Evolutionary conservation across 2,113 vertebrate genomes (phyloP).

Genomic region (Hiodon alosoides): DNA sequence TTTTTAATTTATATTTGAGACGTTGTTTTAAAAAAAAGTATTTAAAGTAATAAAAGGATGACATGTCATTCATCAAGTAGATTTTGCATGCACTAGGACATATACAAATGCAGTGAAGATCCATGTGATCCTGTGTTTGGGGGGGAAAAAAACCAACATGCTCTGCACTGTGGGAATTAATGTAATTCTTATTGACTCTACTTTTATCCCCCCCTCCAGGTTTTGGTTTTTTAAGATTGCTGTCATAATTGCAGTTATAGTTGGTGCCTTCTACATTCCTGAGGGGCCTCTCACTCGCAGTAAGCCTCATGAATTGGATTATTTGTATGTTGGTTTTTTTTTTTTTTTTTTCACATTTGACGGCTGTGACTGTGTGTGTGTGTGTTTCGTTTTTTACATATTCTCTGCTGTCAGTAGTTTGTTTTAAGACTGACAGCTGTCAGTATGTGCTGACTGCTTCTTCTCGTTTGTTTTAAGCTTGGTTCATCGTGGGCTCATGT

Average conservation of each 20-base stretch:
- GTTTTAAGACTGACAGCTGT: too few relatives aligned
- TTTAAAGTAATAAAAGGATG: too few relatives aligned
- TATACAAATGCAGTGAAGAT: too few relatives aligned
- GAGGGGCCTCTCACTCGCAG: slow-evolving; percentile 78
- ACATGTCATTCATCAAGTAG: too few relatives aligned
- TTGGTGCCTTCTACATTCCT: slow-evolving; percentile 89
- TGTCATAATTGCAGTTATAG: slow-evolving; percentile 76
- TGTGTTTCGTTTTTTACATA: background rate
- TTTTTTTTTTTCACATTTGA: background rate
- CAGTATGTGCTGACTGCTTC: background rate
- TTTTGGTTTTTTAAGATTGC: slow-evolving; percentile 95
- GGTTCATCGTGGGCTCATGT: slow-evolving; percentile 70
- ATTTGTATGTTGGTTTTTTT: background rate
- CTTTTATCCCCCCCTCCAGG: slow-evolving; percentile 49
- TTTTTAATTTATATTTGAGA: background rate
- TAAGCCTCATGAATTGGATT: slow-evolving; percentile 47
- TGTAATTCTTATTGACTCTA: background rate
- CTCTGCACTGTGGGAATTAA: background rate
- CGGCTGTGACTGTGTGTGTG: background rate
- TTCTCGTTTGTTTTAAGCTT: slow-evolving; percentile 57
- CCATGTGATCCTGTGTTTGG: background rate
- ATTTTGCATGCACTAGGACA: too few relatives aligned
- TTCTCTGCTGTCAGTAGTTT: too few relatives aligned
- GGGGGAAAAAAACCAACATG: background rate
- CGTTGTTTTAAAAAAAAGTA: too few relatives aligned